Evolutionary conservation across 2,797 vertebrate species (phyloP), one percentile per base, ranked within the genome.

Genomic region (Psittacula derbiana): DNA sequence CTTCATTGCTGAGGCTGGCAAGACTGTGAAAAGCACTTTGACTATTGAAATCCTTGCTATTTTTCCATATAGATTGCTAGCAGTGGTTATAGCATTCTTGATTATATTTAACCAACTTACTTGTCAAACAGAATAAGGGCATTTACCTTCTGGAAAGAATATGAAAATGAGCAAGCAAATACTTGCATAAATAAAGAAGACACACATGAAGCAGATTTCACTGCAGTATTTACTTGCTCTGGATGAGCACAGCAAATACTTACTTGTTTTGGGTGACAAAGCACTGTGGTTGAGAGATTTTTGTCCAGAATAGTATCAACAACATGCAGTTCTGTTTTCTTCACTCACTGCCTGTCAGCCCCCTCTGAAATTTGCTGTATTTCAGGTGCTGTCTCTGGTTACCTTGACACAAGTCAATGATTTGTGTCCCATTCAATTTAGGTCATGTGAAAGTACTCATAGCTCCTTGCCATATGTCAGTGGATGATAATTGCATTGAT

Each of bases 401-500:
- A 95, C 90, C 91, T 91, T 91, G 96, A 96, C 95, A 90, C 86
- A 72, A 97, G 86, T 52, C 95, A 96, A 66, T 97, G 96, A 97
- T 97, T 97, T 96, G 91, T 96, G 93, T 98, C 95, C 91, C 78
- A 12, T 94, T 88, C 96, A 92, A 97, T 97, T 97, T 86, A 94
- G 86, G 86, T 97, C 81, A 69, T 93, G 94, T 84, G 95, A 83
- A 96, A 95, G 88, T 49, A 69, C 82, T 94, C 75, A 71, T 27
- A 66, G 78, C 76, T 55, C 80, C 88, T 95, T 52, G 40, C 95
- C 86, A n/a, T 88, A 95, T 95, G 92, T 95, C 94, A 91, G 79
- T 61, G 90, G 91, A 90, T 97, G 97, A 97, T 97, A 97, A 97
- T 86, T 96, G 88, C 95, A 97, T 90, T 97, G 93, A 97, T 97